These are phyloP conservation scores for Drosophila acutilabella DNA, from an alignment of 2,888 invertebrate species.

Conservation along the genomic window DNA sequence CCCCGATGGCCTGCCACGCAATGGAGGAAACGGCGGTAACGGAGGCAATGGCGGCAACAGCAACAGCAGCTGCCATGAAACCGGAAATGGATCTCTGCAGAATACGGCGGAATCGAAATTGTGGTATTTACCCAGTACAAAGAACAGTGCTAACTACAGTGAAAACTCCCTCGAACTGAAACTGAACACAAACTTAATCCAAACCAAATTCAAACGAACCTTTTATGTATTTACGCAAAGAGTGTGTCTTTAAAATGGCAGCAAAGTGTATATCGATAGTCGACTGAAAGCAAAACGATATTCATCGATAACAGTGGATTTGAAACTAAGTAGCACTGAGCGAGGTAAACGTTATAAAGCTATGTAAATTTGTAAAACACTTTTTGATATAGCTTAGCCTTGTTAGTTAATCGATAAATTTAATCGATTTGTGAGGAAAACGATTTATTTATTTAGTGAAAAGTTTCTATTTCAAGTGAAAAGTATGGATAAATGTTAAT, in stretches of 20 bases:
- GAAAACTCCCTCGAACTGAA: constrained; percentile 11
- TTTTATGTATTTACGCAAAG: background rate
- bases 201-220: constrained; percentile 6
- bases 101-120: constrained; percentile 85
- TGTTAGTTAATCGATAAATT: no score
- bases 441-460: no score
- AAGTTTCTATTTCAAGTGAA: no score
- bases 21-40: constrained; percentile 59
- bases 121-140: constrained; percentile 78
- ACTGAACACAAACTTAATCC: background rate
- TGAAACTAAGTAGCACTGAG: no score
- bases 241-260: constrained; percentile 19
- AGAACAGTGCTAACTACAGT: constrained; percentile 46
- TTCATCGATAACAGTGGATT: background rate
- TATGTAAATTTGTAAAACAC: no score
- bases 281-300: background rate
- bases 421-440: no score
- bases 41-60: constrained; percentile 82
- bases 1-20: constrained; percentile 75
- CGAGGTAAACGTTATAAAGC: no score
- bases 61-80: constrained; percentile 84
- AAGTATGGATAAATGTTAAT: no score
- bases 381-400: no score
- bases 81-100: constrained; percentile 84
- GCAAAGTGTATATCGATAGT: constrained; percentile 20